These are phyloP conservation scores for Onychomys arenicola DNA, from an alignment of 2,797 vertebrate genomes.

Conservation along the genomic window DNA sequence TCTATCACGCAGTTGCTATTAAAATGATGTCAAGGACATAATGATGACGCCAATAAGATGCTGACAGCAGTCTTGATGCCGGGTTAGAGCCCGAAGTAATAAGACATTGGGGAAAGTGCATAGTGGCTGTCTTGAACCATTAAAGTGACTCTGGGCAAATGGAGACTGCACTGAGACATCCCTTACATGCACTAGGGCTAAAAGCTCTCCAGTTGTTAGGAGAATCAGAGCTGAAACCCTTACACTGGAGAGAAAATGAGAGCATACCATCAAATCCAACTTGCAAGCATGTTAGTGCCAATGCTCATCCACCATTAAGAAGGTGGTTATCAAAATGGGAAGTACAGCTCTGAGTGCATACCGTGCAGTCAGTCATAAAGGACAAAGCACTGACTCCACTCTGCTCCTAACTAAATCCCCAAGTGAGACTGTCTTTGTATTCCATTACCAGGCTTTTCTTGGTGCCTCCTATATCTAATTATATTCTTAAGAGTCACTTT, in stretches of 20 bases:
- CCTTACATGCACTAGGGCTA: conserved; percentile 52
- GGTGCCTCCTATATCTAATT: conserved; percentile 10
- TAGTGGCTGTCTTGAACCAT: conserved; percentile 51
- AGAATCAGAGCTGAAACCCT: conserved; percentile 44
- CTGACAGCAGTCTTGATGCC: conserved; percentile 65
- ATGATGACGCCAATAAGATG: conserved; percentile 75
- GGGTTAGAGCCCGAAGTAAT: conserved; percentile 67
- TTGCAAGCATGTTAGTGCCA: not conserved
- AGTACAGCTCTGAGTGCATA: not conserved
- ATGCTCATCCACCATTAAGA: not conserved
- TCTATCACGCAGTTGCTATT: conserved; percentile 70
- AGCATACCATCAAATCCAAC: not conserved
- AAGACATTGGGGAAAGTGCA: conserved; percentile 59
- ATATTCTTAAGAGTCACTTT: conserved; percentile 22
- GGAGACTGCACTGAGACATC: conserved; percentile 46
- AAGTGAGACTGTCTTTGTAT: not conserved
- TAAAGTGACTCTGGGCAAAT: conserved; percentile 46
- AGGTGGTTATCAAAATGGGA: conserved; percentile 13
- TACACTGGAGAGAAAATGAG: not conserved
- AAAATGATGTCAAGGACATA: conserved; percentile 81
- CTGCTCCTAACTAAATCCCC: not conserved
- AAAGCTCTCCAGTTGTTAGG: conserved; percentile 49
- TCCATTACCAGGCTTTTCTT: conserved; percentile 32
- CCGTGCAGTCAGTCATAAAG: not conserved
- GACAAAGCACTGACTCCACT: not conserved